phyloP scores from a whole-genome alignment of 2,113 vertebrate species.

The Hoplias malabaricus region DNA sequence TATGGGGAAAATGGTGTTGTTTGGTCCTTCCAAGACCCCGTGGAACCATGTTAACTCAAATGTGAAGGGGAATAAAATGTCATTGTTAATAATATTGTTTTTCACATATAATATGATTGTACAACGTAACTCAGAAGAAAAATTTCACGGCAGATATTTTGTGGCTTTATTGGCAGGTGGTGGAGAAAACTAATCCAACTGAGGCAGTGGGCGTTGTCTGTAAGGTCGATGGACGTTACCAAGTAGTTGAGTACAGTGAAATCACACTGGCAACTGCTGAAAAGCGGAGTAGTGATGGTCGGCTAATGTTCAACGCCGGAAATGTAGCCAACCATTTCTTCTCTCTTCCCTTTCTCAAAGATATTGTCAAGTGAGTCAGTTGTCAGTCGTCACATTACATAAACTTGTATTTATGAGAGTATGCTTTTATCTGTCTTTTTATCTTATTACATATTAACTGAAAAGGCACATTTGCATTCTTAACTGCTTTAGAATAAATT shows the following conservation, averaged over 20 bases:
- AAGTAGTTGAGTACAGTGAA: conserved; percentile 98
- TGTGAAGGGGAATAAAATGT: no score
- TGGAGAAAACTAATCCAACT: conserved; percentile 95
- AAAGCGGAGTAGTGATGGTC: conserved; percentile 81
- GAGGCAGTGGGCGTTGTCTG: conserved; percentile 96
- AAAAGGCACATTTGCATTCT: background rate
- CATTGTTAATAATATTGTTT: no score
- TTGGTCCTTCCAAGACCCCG: no score
- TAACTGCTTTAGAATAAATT: background rate
- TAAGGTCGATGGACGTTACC: conserved; percentile 86
- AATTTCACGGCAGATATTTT: background rate
- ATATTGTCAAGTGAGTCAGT: conserved; percentile 84
- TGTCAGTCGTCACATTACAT: background rate
- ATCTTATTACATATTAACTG: background rate
- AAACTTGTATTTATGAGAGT: background rate
- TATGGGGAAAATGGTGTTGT: no score
- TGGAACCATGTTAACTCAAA: no score
- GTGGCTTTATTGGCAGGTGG: conserved; percentile 77
- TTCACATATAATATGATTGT: no score
- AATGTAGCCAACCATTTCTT: conserved; percentile 98
- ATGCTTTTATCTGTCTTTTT: background rate
- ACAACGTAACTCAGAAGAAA: no score
- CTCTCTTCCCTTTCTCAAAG: conserved; percentile 84
- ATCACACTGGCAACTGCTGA: conserved; percentile 90
- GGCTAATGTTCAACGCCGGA: conserved; percentile 88